Evolutionary conservation across 2,888 invertebrate genomes (phyloP), one percentile per base, ranked within the genome.

Genomic region (Melipona bicolor): DNA sequence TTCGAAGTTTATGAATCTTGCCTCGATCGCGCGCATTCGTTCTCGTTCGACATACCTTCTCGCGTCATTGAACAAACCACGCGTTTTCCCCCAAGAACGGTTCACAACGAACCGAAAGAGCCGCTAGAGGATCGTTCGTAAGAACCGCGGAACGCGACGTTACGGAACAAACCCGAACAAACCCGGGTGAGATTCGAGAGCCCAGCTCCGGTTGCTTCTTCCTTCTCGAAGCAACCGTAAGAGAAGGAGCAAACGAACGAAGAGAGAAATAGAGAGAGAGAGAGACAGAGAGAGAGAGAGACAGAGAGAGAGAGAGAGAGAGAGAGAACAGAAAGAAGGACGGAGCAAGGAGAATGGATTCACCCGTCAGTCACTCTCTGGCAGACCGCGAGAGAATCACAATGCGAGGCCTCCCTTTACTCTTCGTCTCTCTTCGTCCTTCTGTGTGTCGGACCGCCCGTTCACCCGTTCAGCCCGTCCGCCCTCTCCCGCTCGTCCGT

Each of bases 311-410:
- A 79, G 78, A 79, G 84, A 11, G 79, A 79, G 84, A 9, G 24
- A 62, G 69, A 56, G 80, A 64, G 71, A n/a, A 86, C 52, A 32
- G 86, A 85, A 88, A 82, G 84, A 90, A 89, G 88, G 67, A 79
- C 77, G 69, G 85, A 84, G 90, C 85, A 87, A 87, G 88, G 90
- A 90, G 90, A 90, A 92, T 90, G 93, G 93, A 94, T 94, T 94
- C 94, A 94, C 90, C 94, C 93, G 94, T 94, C 94, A 94, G 93
- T 94, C 94, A 94, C 91, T 93, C 92, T 87, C 92, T 91, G 92
- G 93, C 91, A 92, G 92, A 91, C 93, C 91, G 90, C 91, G 92
- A 92, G 92, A 91, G 93, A 93, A 93, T 93, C 92, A 93, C 93
- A 93, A 93, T 93, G 91, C 93, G 90, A 86, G 87, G 90, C 89